These are phyloP conservation scores for Sylvia atricapilla DNA, from an alignment of 2,113 vertebrate genomes.

Conservation along the genomic window DNA sequence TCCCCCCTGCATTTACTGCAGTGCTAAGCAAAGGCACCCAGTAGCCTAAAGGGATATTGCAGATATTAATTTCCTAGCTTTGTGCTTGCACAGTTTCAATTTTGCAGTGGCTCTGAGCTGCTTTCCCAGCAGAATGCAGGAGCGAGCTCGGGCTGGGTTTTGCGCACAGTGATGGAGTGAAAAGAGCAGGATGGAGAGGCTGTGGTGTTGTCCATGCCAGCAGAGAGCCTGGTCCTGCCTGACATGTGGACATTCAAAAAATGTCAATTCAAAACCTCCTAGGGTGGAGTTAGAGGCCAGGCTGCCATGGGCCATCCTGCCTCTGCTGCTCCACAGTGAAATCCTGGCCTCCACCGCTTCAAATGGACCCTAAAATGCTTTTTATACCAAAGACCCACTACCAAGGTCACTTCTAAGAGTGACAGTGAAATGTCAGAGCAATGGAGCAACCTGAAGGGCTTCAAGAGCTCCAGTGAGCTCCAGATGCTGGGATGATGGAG, in stretches of 20 bases:
- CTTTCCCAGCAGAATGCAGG: neutral
- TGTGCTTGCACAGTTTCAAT: neutral
- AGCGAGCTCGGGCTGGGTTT: neutral
- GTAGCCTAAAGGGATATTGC: neutral
- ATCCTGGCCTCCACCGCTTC: neutral
- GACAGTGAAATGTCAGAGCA: neutral
- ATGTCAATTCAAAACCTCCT: neutral
- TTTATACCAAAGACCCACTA: neutral
- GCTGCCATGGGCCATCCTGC: neutral
- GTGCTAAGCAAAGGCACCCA: neutral
- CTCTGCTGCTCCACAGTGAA: neutral
- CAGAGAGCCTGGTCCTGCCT: neutral
- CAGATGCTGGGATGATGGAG: neutral
- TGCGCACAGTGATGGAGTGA: neutral
- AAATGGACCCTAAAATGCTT: neutral
- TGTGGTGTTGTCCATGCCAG: neutral
- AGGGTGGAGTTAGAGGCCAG: neutral
- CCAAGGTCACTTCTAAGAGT: neutral
- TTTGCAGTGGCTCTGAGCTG: neutral
- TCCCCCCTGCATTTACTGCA: neutral
- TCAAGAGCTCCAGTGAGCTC: neutral
- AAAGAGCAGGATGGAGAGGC: neutral
- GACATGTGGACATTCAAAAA: neutral
- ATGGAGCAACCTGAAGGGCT: neutral
- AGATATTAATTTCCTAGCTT: neutral